Conservation (phyloP, 2,113 vertebrate species). For the Podarcis muralis region DNA sequence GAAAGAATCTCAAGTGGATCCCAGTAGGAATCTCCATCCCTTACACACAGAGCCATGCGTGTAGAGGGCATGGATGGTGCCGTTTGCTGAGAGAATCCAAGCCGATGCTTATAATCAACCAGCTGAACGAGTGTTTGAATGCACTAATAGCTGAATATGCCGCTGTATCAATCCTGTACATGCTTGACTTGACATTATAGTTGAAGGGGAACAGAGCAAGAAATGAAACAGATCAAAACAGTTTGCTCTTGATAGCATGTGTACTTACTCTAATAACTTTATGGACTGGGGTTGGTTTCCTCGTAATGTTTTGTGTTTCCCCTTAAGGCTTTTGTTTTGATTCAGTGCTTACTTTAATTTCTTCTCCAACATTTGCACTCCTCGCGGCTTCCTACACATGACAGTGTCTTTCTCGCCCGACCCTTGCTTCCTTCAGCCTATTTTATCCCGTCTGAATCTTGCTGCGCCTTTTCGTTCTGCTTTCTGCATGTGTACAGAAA, state of each 20-base stretch:
- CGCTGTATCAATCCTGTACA: neutral
- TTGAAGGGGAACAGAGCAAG: constrained; percentile 57
- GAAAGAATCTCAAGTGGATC: neutral
- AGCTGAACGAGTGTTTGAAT: constrained; percentile 1
- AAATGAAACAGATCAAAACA: constrained; percentile 40
- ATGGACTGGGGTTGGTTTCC: constrained; percentile 54
- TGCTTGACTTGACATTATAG: constrained; percentile 17
- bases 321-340: constrained; percentile 35
- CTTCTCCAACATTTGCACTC: constrained; percentile 48
- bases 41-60: neutral
- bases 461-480: constrained; percentile 9
- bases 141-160: constrained; percentile 32
- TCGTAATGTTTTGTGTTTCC: constrained; percentile 55
- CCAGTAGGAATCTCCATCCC: neutral
- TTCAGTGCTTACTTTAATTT: constrained; percentile 4
- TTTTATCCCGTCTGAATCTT: constrained; percentile 47
- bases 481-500: constrained; percentile 46
- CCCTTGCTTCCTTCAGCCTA: neutral
- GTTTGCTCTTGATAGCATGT: constrained; percentile 55
- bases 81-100: neutral
- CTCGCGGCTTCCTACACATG: constrained; percentile 39
- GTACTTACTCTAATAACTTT: constrained; percentile 63
- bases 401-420: constrained; percentile 33
- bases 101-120: constrained; percentile 35
- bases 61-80: neutral